phyloP scores from a whole-genome alignment of 2,888 invertebrate species.

The Alloplasta piceator region DNA sequence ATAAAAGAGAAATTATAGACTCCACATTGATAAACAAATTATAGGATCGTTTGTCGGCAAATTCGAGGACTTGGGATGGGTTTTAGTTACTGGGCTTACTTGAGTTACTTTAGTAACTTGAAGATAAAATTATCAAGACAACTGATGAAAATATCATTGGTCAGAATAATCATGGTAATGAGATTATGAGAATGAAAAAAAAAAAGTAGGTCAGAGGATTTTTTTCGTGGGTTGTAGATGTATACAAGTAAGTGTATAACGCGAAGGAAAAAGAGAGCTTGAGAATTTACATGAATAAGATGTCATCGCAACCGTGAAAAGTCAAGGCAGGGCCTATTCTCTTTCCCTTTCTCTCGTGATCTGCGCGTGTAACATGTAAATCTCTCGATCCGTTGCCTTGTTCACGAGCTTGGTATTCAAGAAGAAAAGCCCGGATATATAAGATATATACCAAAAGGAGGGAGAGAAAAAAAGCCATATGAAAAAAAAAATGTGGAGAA shows the following conservation, averaged over 20 bases:
- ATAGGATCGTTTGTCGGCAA: no score
- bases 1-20: no score
- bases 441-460: slow-evolving; percentile 7
- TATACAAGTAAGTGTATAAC: neutral
- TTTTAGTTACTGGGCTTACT: no score
- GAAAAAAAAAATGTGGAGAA: slow-evolving; percentile 24
- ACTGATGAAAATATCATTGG: neutral
- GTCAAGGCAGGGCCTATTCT: neutral
- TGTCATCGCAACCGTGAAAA: slow-evolving; percentile 45
- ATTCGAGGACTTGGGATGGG: no score
- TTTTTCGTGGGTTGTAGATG: neutral
- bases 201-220: slow-evolving; percentile 39
- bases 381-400: slow-evolving; percentile 61
- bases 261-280: slow-evolving; percentile 39
- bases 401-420: slow-evolving; percentile 52
- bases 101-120: no score
- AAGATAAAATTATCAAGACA: neutral
- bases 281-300: slow-evolving; percentile 68
- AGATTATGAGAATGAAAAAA: slow-evolving; percentile 9
- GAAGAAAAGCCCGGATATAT: slow-evolving; percentile 52
- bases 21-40: no score
- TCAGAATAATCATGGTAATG: neutral
- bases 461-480: neutral
- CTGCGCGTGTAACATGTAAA: slow-evolving; percentile 63
- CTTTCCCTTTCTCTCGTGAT: slow-evolving; percentile 10